Evolutionary conservation across 2,888 invertebrate genomes (phyloP).

Genomic region (Amorpha juglandis): DNA sequence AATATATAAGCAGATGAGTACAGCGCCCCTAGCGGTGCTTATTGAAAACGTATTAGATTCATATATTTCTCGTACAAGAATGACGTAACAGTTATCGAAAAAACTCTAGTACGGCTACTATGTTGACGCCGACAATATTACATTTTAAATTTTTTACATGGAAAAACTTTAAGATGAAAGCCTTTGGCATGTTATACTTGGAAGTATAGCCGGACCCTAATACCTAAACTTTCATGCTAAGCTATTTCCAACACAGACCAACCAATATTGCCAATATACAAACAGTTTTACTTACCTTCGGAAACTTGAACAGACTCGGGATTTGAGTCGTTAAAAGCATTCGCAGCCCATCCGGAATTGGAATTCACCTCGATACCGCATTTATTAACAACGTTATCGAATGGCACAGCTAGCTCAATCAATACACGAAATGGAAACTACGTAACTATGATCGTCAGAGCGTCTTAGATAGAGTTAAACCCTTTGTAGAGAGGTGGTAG

Average conservation of each 20-base stretch:
- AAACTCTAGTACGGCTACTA: too few species aligned
- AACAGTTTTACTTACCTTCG: background rate
- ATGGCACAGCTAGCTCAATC: slow-evolving; percentile 14
- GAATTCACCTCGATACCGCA: slow-evolving; percentile 1
- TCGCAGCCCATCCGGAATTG: background rate
- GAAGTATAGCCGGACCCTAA: too few species aligned
- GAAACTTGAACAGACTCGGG: background rate
- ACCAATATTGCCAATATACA: background rate
- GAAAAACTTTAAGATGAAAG: too few species aligned
- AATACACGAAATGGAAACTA: slow-evolving; percentile 20
- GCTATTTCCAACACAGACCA: background rate
- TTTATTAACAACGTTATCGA: slow-evolving; percentile 23
- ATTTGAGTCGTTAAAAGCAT: background rate
- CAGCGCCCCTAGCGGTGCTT: too few species aligned
- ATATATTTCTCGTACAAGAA: too few species aligned
- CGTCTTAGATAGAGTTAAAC: slow-evolving; percentile 6
- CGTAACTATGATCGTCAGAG: slow-evolving; percentile 19
- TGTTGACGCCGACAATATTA: too few species aligned
- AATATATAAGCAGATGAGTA: too few species aligned
- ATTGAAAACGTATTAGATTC: too few species aligned
- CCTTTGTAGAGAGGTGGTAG: slow-evolving; percentile 2
- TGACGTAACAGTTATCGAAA: too few species aligned
- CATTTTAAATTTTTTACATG: too few species aligned
- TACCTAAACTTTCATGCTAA: background rate
- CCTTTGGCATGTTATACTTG: too few species aligned